Percentiles rank a stretch among this genome's conserved stretches.
Conservation (phyloP, 2,888 invertebrate genomes). For the Microlaimidae sp. region DNA sequence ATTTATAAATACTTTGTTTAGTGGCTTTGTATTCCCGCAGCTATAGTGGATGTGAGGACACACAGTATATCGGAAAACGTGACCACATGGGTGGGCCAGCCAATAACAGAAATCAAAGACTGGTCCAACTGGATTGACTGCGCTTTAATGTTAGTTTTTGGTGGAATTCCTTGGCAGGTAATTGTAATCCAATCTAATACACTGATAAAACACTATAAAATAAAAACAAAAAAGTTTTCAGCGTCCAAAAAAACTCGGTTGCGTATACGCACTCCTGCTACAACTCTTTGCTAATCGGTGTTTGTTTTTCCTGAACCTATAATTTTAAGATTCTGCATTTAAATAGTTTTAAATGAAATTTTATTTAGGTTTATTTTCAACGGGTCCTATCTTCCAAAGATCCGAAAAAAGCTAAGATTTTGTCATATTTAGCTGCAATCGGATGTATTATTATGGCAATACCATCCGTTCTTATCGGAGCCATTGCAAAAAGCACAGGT, state of each 20-base stretch:
- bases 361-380: constrained; percentile 75
- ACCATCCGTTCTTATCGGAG: constrained; percentile 87
- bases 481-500: constrained; percentile 87
- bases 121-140: constrained; percentile 70
- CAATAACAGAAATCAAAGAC: constrained; percentile 50
- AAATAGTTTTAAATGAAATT: constrained; percentile 5
- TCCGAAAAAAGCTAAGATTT: constrained; percentile 71
- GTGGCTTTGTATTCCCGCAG: constrained; percentile 89
- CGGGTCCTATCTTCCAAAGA: constrained; percentile 88
- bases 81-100: constrained; percentile 70
- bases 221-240: no score
- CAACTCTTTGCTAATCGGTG: no score
- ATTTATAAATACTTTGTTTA: no score
- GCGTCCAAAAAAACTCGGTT: no score
- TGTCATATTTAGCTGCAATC: constrained; percentile 85
- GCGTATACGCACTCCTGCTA: no score
- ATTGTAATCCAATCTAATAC: not conserved
- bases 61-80: constrained; percentile 44
- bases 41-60: constrained; percentile 49
- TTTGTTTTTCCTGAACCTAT: no score
- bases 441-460: constrained; percentile 94
- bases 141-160: constrained; percentile 70
- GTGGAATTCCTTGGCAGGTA: constrained; percentile 93
- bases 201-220: not conserved
- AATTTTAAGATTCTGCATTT: constrained; percentile 2